Base-by-base conservation (phyloP, 30 jellyfish, hydroid and myxozoan species). In the Pelagia noctiluca region DNA sequence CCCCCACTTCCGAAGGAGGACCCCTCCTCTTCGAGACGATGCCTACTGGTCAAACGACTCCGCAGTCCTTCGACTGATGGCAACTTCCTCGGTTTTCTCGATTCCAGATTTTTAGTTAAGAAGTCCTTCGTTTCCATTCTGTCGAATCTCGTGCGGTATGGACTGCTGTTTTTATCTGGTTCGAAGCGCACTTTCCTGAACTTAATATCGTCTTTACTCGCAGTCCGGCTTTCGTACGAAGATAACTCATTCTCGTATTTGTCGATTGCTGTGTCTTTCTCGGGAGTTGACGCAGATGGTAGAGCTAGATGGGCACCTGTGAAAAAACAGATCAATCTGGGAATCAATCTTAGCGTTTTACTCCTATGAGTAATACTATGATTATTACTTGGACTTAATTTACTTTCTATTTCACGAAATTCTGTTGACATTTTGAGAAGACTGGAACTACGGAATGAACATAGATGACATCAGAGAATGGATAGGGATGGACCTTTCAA, bases 1-100 rank as follows among this genome's bases (percentile, higher is more conserved):
- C 93, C 98, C 47, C 98, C 95, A 33, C 98, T 84, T 19, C 97
- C 98, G 78, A 87, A 87, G 32, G 98, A 93, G 54, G 98, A 93
- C 0, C 98, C 97, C 25, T 86, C 98, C 23, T 93, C 98, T 77
- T 93, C 97, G 29, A 93, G 74, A 22, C 71, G 82, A 66, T 93
- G 96, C 50, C 98, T 71, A 26, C 91, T 80, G 21, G 84, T 64
- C 32, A 93, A 46, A 7, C 98, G 82, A 64, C 93, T 87, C 54
- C 85, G 66, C 21, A 89, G 49, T 21, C 92, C 93, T 35, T 93
- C 98, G 16, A 93, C 90, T 29, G 98, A 80, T 0, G 98, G 98
- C 24, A 93, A 82, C 73, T 93, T 87, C 37, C 98, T 63, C 16
- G 92, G 89, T 48, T 68, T 85, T 61, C 95, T 64, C 87, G 53